Conservation (phyloP, 2,888 invertebrate species). For the Tortrix viridana region DNA sequence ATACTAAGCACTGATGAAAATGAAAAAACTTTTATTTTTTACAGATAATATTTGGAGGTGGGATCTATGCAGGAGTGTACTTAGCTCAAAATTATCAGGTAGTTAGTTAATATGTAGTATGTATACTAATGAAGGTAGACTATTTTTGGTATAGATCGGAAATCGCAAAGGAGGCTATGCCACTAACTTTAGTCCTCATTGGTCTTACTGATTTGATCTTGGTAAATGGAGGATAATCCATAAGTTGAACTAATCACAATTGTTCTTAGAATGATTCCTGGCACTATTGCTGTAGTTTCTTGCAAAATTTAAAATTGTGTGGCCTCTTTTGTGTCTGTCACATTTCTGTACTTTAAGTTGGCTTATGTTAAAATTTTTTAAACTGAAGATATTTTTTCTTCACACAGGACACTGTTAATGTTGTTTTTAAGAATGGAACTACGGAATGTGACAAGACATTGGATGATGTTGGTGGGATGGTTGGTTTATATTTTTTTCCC, state of each 20-base stretch:
- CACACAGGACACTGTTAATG: constrained; percentile 62
- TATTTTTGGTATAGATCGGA: background rate
- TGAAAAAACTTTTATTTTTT: constrained; percentile 56
- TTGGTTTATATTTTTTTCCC: constrained; percentile 60
- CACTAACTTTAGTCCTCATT: constrained; percentile 46
- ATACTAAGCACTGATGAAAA: too few relatives aligned
- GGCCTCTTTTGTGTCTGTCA: constrained; percentile 49
- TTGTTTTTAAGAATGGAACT: constrained; percentile 60
- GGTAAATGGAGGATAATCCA: background rate
- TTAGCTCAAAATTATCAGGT: constrained; percentile 91
- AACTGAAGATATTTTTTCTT: constrained; percentile 40
- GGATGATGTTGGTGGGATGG: constrained; percentile 65
- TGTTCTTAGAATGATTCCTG: constrained; percentile 38
- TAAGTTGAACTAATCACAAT: constrained; percentile 42
- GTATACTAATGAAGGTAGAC: background rate
- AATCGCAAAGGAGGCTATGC: constrained; percentile 51
- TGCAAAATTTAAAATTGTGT: constrained; percentile 26
- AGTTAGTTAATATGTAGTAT: constrained; percentile 44
- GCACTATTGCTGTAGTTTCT: constrained; percentile 11
- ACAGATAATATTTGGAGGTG: constrained; percentile 87
- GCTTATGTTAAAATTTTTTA: constrained; percentile 9
- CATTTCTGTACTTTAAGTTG: constrained; percentile 37
- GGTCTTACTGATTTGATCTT: background rate
- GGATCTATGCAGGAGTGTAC: constrained; percentile 89
- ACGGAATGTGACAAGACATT: constrained; percentile 62